Percentiles rank a stretch among this genome's conserved stretches.
phyloP scores from a whole-genome alignment of 1,140 invertebrate genomes.

The Drosophila miranda region DNA sequence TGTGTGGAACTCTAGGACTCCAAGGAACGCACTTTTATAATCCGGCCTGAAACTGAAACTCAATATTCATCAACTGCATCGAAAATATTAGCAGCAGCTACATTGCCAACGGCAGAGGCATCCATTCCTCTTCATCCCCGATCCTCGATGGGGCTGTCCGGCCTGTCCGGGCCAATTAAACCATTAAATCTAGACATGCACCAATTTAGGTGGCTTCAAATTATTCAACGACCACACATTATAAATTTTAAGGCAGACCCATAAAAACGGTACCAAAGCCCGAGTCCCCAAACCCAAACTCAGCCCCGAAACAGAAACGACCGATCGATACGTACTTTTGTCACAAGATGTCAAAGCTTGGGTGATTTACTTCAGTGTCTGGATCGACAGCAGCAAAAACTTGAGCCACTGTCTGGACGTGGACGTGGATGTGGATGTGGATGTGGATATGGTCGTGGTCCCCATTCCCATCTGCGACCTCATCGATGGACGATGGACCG shows the following conservation, averaged over 20 bases:
- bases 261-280: constrained; percentile 47
- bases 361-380: constrained; percentile 70
- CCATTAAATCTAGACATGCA: constrained; percentile 79
- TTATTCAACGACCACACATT: constrained; percentile 81
- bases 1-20: no score
- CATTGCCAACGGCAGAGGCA: no score
- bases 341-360: constrained; percentile 72
- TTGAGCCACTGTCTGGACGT: constrained; percentile 36
- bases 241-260: constrained; percentile 69
- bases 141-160: no score
- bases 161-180: constrained; percentile 55
- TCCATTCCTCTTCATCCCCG: no score
- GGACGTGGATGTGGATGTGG: no score
- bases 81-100: no score
- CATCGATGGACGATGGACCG: not conserved
- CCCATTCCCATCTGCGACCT: no score
- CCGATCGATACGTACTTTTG: constrained; percentile 50
- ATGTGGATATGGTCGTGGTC: no score
- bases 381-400: constrained; percentile 41
- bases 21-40: not conserved
- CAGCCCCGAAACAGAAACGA: not conserved
- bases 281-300: constrained; percentile 6
- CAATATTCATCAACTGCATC: constrained; percentile 28
- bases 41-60: constrained; percentile 18
- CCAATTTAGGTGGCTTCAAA: constrained; percentile 79